Evolutionary conservation across 2,888 invertebrate genomes (phyloP), one percentile per base, ranked within the genome.

Genomic region (Allophyes oxyacanthae): DNA sequence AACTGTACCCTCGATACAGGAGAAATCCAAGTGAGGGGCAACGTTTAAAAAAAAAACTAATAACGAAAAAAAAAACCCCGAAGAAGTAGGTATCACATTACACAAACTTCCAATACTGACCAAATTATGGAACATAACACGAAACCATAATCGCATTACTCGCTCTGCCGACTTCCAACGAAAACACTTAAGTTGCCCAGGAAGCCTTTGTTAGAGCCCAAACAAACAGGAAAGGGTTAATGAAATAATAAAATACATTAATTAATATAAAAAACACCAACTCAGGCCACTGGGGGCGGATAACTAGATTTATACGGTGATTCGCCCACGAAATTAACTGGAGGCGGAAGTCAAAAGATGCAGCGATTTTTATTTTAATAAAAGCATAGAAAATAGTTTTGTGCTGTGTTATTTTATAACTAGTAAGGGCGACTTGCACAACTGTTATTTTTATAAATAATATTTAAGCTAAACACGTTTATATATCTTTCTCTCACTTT

Each of bases 231-330:
- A 71, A 79, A 78, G 77, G 77, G 77, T 79, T 78, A 83, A 79
- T 80, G 70, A 79, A 83, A 81, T 76, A 79, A 82, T 75, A 74
- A 79, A 79, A 78, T 79, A 79, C 72, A 74, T 75, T 77, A 78
- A 81, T 78, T 78, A 74, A 78, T 78, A 76, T 74, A 77, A 81
- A 82, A 82, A 78, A 79, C 77, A 79, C 68, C 68, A 75, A 72
- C 75, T 72, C 64, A 45, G 64, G 63, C 54, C 59, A 57, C 57
- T 32, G 56, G 68, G 69, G 74, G 64, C 65, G 70, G 66, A 60
- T 81, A 83, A 83, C 75, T 77, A 80, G 83, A 79, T 85, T 84
- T 82, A 72, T 78, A 72, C 70, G 77, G 74, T 68, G 80, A 84
- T 83, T 83, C 80, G 73, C 73, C 71, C 66, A 68, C 72, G 48